Percentiles rank a stretch among this genome's conserved stretches.
Conservation (phyloP, 1,140 invertebrate species). For the Carposina sasakii region DNA sequence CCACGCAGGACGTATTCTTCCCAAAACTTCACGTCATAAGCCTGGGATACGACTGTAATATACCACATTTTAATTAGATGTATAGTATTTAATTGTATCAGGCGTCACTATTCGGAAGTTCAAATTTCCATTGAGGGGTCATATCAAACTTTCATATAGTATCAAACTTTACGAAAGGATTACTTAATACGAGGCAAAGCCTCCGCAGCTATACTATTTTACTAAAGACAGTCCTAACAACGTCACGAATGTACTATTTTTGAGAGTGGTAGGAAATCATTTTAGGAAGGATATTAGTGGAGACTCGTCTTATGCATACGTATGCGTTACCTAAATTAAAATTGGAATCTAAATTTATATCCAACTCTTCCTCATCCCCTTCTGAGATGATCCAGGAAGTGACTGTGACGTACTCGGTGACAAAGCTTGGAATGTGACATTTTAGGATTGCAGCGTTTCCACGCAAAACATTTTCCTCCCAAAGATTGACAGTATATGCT, state of each 20-base stretch:
- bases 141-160: too few species aligned
- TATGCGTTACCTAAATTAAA: slow-evolving; percentile 52
- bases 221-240: not conserved
- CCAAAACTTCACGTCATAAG: slow-evolving; percentile 89
- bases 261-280: not conserved
- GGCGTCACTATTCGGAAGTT: too few species aligned
- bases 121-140: too few species aligned
- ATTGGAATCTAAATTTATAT: slow-evolving; percentile 57
- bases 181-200: too few species aligned
- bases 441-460: slow-evolving; percentile 89
- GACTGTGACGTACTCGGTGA: slow-evolving; percentile 85
- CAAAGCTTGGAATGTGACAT: slow-evolving; percentile 90
- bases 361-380: slow-evolving; percentile 61
- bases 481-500: slow-evolving; percentile 87
- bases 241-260: not conserved
- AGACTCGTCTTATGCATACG: slow-evolving; percentile 5
- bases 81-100: too few species aligned
- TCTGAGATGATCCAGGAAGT: slow-evolving; percentile 87
- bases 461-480: slow-evolving; percentile 89
- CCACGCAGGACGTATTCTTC: slow-evolving; percentile 91
- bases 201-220: too few species aligned
- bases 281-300: not conserved
- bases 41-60: slow-evolving; percentile 86
- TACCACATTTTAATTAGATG: too few species aligned
- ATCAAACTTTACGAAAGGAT: too few species aligned